Evolutionary conservation across 2,888 invertebrate genomes (phyloP).

Genomic region (Heliconius ethilla): DNA sequence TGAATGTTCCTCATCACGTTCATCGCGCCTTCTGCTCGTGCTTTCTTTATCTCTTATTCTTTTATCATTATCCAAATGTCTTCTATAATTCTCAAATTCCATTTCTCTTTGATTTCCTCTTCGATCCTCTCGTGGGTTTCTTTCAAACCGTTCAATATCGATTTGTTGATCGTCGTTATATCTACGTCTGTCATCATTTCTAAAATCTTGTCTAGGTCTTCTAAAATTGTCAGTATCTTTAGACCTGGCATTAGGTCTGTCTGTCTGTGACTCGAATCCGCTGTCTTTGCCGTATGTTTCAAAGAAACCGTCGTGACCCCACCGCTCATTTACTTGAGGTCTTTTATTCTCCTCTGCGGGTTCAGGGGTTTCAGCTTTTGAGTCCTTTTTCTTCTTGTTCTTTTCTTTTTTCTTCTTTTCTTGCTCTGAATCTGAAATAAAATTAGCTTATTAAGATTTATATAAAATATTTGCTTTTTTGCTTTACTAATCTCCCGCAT

Average conservation of each 20-base stretch:
- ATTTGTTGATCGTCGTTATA: conserved; percentile 43
- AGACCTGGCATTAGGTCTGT: conserved; percentile 46
- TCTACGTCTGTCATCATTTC: conserved; percentile 43
- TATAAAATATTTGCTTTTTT: not conserved
- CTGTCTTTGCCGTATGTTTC: conserved; percentile 72
- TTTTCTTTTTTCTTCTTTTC: conserved; percentile 57
- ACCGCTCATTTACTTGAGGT: conserved; percentile 57
- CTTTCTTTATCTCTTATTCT: conserved; percentile 11
- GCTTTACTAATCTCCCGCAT: too few relatives aligned
- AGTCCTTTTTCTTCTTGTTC: conserved; percentile 56
- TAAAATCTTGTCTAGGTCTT: conserved; percentile 51
- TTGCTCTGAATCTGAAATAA: conserved; percentile 59
- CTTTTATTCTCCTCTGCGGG: conserved; percentile 46
- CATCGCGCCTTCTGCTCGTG: conserved; percentile 1
- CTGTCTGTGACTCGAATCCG: conserved; percentile 55
- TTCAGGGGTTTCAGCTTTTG: conserved; percentile 52
- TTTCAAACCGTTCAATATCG: conserved; percentile 40
- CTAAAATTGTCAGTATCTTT: conserved; percentile 53
- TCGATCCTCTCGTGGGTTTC: conserved; percentile 35
- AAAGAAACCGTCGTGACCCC: conserved; percentile 77
- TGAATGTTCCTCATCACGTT: not conserved
- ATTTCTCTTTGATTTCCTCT: conserved; percentile 33
- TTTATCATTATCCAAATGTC: conserved; percentile 18
- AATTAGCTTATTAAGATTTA: not conserved
- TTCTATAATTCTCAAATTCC: conserved; percentile 23